A percentile compares a stretch with the other conserved stretches of the same genome.
These are phyloP conservation scores for Drusus annulatus DNA, from an alignment of 1,140 invertebrate genomes.

Conservation along the genomic window DNA sequence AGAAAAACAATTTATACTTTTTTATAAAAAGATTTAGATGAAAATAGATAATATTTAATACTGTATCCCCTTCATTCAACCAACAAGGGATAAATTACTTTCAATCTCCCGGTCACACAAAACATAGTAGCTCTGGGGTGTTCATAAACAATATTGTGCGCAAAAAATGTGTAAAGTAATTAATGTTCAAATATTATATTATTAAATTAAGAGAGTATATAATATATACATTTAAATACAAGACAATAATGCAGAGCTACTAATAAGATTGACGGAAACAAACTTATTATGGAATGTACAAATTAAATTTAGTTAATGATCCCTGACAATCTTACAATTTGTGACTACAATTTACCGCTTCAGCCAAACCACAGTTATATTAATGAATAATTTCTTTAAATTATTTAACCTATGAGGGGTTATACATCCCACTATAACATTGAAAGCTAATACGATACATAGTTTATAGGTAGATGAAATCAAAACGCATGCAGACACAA, in stretches of 20 bases:
- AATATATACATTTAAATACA: conserved; percentile 41
- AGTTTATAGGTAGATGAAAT: conserved; percentile 51
- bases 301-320: conserved; percentile 75
- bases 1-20: conserved; percentile 54
- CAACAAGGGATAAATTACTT: conserved; percentile 49
- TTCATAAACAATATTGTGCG: conserved; percentile 61
- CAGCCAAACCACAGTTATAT: conserved; percentile 57
- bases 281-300: conserved; percentile 80
- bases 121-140: conserved; percentile 35
- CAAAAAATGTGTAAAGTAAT: conserved; percentile 62
- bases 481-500: conserved; percentile 41
- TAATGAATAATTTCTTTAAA: conserved; percentile 53
- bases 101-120: conserved; percentile 50
- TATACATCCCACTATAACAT: conserved; percentile 69
- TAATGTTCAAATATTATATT: conserved; percentile 33
- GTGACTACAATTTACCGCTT: conserved; percentile 62
- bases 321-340: conserved; percentile 71
- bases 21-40: conserved; percentile 55
- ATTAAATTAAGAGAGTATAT: conserved; percentile 24
- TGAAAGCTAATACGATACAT: conserved; percentile 66
- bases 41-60: conserved; percentile 58
- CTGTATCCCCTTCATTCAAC: conserved; percentile 52
- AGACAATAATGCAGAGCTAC: conserved; percentile 51
- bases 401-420: conserved; percentile 62
- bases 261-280: conserved; percentile 62